Conservation (phyloP, 2,113 vertebrate genomes). For the Sisor rabdophorus region DNA sequence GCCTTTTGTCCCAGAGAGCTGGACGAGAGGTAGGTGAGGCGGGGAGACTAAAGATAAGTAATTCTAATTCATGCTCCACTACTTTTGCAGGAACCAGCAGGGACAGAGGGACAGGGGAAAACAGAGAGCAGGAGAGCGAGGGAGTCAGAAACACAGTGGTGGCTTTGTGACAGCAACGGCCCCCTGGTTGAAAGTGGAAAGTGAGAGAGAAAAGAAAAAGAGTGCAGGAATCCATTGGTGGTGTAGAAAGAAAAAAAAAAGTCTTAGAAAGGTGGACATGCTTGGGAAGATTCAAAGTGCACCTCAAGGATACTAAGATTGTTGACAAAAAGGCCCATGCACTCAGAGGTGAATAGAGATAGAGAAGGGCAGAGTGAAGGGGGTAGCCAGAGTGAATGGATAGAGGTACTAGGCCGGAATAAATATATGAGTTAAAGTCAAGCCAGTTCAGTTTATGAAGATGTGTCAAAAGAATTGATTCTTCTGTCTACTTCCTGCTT, state of each 20-base stretch:
- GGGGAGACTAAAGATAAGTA: constrained; percentile 45
- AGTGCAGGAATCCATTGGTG: constrained; percentile 39
- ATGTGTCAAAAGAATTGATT: constrained; percentile 30
- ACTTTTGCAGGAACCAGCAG: constrained; percentile 52
- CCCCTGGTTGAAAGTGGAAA: constrained; percentile 34
- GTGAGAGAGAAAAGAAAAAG: constrained; percentile 17
- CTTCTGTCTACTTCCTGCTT: constrained; percentile 28
- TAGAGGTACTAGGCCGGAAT: constrained; percentile 55
- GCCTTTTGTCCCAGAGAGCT: constrained; percentile 67
- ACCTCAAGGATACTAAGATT: constrained; percentile 33
- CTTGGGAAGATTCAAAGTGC: constrained; percentile 35
- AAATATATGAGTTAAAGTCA: constrained; percentile 52
- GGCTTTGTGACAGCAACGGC: constrained; percentile 82
- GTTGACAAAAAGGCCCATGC: constrained; percentile 22
- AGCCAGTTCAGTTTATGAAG: constrained; percentile 30
- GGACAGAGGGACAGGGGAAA: constrained; percentile 51
- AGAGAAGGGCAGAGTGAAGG: constrained; percentile 39
- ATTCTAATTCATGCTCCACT: constrained; percentile 70
- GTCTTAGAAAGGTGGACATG: constrained; percentile 30
- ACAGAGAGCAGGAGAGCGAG: constrained; percentile 53
- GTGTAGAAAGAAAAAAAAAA: constrained; percentile 37
- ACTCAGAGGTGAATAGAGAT: constrained; percentile 24
- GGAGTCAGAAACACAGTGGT: constrained; percentile 73
- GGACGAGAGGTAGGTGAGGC: constrained; percentile 35
- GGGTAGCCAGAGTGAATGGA: neutral